phyloP scores from a whole-genome alignment of 2,888 invertebrate species.

The Atethmia centrago region DNA sequence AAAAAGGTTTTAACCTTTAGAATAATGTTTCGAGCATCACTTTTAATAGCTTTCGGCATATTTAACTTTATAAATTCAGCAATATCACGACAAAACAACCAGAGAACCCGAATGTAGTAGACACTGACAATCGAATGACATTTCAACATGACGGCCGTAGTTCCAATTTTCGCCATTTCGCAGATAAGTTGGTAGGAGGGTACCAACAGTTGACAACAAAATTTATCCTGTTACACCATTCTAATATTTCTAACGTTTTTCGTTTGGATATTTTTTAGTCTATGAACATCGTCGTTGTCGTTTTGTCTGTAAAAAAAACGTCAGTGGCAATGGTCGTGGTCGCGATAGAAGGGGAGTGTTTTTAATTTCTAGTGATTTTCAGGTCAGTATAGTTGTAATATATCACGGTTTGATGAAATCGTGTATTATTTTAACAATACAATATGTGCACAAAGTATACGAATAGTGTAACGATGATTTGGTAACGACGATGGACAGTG shows the following conservation, averaged over 20 bases:
- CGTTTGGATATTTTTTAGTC: not conserved
- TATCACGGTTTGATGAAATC: conserved; percentile 55
- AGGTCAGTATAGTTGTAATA: conserved; percentile 65
- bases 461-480: conserved; percentile 54
- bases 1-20: no score
- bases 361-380: conserved; percentile 71
- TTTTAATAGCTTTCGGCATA: no score
- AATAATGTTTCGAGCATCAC: no score
- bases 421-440: conserved; percentile 61
- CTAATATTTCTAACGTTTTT: not conserved
- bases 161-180: no score
- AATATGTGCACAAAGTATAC: conserved; percentile 49
- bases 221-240: not conserved
- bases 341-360: conserved; percentile 70
- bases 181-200: no score
- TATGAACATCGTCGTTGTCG: not conserved
- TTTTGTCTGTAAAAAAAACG: conserved; percentile 13
- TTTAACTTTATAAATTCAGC: no score
- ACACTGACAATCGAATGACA: no score
- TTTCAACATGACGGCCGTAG: no score
- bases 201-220: no score
- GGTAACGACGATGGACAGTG: conserved; percentile 56
- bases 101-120: no score
- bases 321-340: conserved; percentile 64
- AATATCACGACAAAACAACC: no score